Percentiles rank a stretch among this genome's conserved stretches.
These are phyloP conservation scores for Tethea ocularis DNA, from an alignment of 2,888 invertebrate species.

Conservation along the genomic window DNA sequence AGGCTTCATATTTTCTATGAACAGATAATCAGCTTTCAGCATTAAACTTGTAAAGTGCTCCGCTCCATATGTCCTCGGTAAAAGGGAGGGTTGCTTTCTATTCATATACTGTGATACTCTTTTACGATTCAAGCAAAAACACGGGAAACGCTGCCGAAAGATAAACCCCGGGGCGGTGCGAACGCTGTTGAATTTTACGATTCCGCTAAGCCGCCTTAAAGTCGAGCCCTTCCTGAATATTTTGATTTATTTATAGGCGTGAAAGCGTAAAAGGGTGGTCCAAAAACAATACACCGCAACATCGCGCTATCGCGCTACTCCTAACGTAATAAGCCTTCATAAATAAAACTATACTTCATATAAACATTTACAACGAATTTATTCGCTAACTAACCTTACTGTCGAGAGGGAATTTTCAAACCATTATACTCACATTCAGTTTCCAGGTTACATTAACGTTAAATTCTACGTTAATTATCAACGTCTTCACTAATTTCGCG, in stretches of 20 bases:
- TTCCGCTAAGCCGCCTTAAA: slow-evolving; percentile 83
- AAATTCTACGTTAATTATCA: slow-evolving; percentile 48
- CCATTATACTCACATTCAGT: background rate
- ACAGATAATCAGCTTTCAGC: slow-evolving; percentile 70
- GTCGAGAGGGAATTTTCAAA: background rate
- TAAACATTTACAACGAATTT: background rate
- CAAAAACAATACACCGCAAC: slow-evolving; percentile 77
- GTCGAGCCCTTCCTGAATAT: slow-evolving; percentile 83
- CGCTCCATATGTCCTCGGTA: slow-evolving; percentile 69
- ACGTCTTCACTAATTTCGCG: slow-evolving; percentile 45
- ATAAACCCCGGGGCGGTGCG: slow-evolving; percentile 76
- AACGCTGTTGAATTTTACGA: slow-evolving; percentile 83
- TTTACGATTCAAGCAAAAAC: slow-evolving; percentile 81
- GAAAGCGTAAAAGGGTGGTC: slow-evolving; percentile 80
- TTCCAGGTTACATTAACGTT: slow-evolving; percentile 7
- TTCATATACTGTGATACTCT: slow-evolving; percentile 78
- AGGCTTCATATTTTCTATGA: slow-evolving; percentile 48
- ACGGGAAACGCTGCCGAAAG: slow-evolving; percentile 72
- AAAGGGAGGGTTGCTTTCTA: slow-evolving; percentile 76
- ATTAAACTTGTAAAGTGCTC: slow-evolving; percentile 72
- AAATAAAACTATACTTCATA: slow-evolving; percentile 42
- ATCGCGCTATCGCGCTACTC: slow-evolving; percentile 61
- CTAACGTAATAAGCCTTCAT: slow-evolving; percentile 64
- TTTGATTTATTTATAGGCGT: slow-evolving; percentile 83
- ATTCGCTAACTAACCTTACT: slow-evolving; percentile 1